Evolutionary conservation across 2,888 invertebrate species (phyloP), one percentile per base, ranked within the genome.

Genomic region (Quadroppia sp.): DNA sequence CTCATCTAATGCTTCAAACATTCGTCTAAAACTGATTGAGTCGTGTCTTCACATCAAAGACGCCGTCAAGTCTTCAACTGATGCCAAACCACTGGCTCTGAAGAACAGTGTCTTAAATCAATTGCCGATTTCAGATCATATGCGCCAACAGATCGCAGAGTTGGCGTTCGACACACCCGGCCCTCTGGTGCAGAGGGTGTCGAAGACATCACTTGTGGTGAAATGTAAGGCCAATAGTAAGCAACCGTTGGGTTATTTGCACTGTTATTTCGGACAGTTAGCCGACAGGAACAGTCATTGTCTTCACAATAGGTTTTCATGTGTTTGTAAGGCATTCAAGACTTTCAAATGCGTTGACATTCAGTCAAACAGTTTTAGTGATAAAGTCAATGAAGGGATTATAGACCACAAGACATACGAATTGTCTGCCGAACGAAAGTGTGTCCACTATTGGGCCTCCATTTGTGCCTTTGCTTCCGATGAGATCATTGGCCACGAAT

Each of bases 401-500:
- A 13, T 56, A n/a, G n/a, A n/a, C 13, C 6, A 23, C 74, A 74
- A 42, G 50, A n/a, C 48, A n/a, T n/a, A 48, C 48, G 48, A 20
- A 48, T 56, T 56, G 23, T 56, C 28, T 3, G 56, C 67, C 70
- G 67, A 75, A 36, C 72, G 72, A 48, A 72, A 74, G 56, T 89
- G 89, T 82, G 84, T 89, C 56, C 89, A 89, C 82, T 89, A 87
- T 82, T 89, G 88, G 81, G 87, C 88, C 11, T 89, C 89, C 80
- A 83, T 89, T 64, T 88, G 88, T 82, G 88, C 89, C 56, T 88
- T 89, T 82, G 87, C 87, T 32, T 87, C 88, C 80, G 87, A 88
- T 81, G 83, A 85, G 15, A 86, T 86, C 79, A 83, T 88, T 74
- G 80, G 85, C 7, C 85, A 86, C 77, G 89, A 89, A 80, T 89